phyloP scores from a whole-genome alignment of 1,140 invertebrate species.

The Drosophila orosa region DNA sequence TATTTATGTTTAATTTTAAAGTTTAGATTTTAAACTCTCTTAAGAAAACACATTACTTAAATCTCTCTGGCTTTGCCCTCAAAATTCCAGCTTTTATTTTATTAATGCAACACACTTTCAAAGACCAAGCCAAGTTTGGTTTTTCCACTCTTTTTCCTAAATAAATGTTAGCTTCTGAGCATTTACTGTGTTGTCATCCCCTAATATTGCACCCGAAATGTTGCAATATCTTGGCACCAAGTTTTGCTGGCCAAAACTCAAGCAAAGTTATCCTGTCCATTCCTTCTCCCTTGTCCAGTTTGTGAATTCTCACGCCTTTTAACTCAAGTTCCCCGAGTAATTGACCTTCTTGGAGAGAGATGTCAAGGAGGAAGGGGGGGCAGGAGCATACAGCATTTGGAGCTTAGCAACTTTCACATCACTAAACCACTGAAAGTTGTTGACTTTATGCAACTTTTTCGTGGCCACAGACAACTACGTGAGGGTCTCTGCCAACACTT shows the following conservation, averaged over 20 bases:
- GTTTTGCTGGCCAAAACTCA: conserved; percentile 18
- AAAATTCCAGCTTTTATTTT: background rate
- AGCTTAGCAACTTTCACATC: conserved; percentile 79
- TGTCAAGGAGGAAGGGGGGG: background rate
- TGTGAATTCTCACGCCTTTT: conserved; percentile 58
- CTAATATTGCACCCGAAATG: conserved; percentile 16
- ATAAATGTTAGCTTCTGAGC: conserved; percentile 13
- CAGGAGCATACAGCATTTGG: conserved; percentile 11
- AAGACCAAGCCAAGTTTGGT: background rate
- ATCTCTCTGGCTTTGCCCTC: background rate
- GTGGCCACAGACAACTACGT: conserved; percentile 80
- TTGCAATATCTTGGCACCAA: conserved; percentile 14
- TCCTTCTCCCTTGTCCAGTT: conserved; percentile 21
- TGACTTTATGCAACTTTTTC: conserved; percentile 82
- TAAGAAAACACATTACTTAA: background rate
- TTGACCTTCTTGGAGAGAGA: conserved; percentile 57
- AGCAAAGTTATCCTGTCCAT: conserved; percentile 27
- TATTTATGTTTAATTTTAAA: background rate
- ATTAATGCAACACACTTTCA: background rate
- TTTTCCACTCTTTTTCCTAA: background rate
- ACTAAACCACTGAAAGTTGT: conserved; percentile 82
- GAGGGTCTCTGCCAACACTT: conserved; percentile 42
- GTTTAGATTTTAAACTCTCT: background rate
- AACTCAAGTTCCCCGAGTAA: conserved; percentile 63
- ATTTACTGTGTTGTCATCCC: conserved; percentile 18